Evolutionary conservation across 1,140 invertebrate genomes (phyloP).

Genomic region (Caenorhabditis remanei): DNA sequence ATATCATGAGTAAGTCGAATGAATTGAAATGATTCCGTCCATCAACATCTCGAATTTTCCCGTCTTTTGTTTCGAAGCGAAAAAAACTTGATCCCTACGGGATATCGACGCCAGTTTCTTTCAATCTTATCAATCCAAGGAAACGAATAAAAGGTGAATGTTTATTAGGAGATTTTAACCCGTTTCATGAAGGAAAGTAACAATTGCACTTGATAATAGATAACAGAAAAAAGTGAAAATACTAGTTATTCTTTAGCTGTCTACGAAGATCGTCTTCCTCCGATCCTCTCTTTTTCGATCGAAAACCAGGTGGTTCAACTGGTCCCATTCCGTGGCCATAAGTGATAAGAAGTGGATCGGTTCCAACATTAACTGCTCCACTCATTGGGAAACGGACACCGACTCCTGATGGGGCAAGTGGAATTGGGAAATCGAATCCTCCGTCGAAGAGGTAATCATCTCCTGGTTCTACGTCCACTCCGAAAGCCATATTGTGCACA

Average conservation of each 20-base stretch:
- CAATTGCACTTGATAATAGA: not conserved
- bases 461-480: conserved; percentile 69
- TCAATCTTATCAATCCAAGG: not conserved
- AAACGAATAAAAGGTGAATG: not conserved
- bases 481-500: conserved; percentile 68
- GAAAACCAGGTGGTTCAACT: conserved; percentile 69
- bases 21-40: not conserved
- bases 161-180: conserved; percentile 1
- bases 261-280: conserved; percentile 37
- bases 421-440: conserved; percentile 68
- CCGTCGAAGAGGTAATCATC: conserved; percentile 69
- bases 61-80: not conserved
- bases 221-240: not conserved
- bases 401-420: conserved; percentile 67
- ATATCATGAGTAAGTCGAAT: not conserved
- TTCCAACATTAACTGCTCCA: conserved; percentile 69
- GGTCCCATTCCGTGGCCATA: conserved; percentile 70
- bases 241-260: conserved; percentile 21
- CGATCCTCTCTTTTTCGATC: conserved; percentile 40
- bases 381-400: conserved; percentile 67
- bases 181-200: conserved; percentile 8
- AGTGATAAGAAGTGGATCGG: conserved; percentile 69
- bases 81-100: conserved; percentile 37
- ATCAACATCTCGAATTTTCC: not conserved
- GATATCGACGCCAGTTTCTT: not conserved